Conservation (phyloP, 64 coral and sea anemone genomes). For the Acropora yongei region DNA sequence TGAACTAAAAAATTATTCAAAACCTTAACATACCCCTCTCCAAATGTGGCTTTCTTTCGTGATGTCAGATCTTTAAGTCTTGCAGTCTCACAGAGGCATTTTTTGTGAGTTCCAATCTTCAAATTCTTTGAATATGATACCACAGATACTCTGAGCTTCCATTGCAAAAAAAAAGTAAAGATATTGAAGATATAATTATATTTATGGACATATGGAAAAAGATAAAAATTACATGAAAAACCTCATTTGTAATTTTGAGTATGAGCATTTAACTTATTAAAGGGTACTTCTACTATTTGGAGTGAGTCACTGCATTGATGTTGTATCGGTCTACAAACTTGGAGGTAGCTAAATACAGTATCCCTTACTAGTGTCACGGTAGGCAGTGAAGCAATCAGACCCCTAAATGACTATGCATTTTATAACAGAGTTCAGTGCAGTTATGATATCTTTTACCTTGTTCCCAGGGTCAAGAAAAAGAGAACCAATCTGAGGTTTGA, state of each 20-base stretch:
- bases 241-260: background rate
- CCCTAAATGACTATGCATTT: too few relatives aligned
- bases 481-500: too few relatives aligned
- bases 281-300: background rate
- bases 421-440: too few relatives aligned
- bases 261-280: background rate
- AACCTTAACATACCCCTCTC: background rate
- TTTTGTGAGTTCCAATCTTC: background rate
- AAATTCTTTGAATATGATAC: background rate
- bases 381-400: too few relatives aligned
- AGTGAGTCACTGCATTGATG: background rate
- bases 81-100: background rate
- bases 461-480: too few relatives aligned
- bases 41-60: background rate
- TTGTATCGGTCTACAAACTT: too few relatives aligned
- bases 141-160: background rate
- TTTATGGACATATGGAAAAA: background rate
- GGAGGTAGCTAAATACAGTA: too few relatives aligned
- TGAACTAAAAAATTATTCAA: background rate
- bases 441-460: too few relatives aligned
- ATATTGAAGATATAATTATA: background rate
- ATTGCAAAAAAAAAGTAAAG: background rate
- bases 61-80: background rate
- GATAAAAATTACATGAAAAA: background rate
- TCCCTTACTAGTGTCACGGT: too few relatives aligned